Percentiles rank a stretch among this genome's conserved stretches.
These are phyloP conservation scores for Rana temporaria DNA, from an alignment of 2,113 vertebrate species.

Conservation along the genomic window DNA sequence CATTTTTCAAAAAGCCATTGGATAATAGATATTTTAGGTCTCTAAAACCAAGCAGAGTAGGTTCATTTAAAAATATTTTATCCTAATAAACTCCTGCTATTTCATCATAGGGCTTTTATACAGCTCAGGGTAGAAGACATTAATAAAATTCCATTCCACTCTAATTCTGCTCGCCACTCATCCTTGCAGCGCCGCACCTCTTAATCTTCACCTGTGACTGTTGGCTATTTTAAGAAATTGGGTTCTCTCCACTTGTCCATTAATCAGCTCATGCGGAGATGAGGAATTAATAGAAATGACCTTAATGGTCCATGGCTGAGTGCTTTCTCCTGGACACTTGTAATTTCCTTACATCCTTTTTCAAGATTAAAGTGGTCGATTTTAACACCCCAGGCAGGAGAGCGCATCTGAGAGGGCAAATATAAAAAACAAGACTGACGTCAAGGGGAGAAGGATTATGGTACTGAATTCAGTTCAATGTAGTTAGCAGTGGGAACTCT, in stretches of 20 bases:
- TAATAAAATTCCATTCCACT: background rate
- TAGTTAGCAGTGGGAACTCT: slow-evolving; percentile 59
- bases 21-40: background rate
- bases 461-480: slow-evolving; percentile 53
- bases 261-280: slow-evolving; percentile 55
- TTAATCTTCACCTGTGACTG: slow-evolving; percentile 58
- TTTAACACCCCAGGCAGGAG: slow-evolving; percentile 60
- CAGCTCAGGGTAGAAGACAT: background rate
- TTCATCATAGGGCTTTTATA: background rate
- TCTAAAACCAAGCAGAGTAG: background rate
- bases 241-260: slow-evolving; percentile 18
- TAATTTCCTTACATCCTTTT: slow-evolving; percentile 65
- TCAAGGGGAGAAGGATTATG: slow-evolving; percentile 60
- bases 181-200: background rate
- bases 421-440: slow-evolving; percentile 67
- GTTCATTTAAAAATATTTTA: background rate
- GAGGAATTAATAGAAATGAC: slow-evolving; percentile 44
- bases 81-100: background rate
- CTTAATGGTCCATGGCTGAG: slow-evolving; percentile 36
- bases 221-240: slow-evolving; percentile 30
- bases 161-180: background rate
- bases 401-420: slow-evolving; percentile 56
- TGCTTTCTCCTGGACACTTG: slow-evolving; percentile 39
- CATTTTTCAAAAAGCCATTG: background rate
- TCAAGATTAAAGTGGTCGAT: slow-evolving; percentile 68